Percentiles rank a stretch among this genome's conserved stretches.
Evolutionary conservation across 1,140 invertebrate genomes (phyloP).

Genomic region (Anoplolepis gracilipes): DNA sequence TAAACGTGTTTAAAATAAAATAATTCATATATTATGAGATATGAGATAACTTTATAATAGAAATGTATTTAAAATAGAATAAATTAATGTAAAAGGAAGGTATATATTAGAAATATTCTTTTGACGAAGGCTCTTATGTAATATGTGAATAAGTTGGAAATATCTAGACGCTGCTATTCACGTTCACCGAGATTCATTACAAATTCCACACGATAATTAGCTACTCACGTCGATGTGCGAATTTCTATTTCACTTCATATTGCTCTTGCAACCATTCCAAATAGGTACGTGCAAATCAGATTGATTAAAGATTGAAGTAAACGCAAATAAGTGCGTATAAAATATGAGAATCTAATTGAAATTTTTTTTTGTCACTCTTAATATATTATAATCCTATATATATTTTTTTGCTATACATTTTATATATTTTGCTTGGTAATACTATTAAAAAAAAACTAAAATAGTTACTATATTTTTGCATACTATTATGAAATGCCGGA

Average conservation of each 20-base stretch:
- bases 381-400: not conserved
- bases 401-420: not conserved
- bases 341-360: constrained; percentile 4
- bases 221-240: not conserved
- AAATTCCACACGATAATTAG: constrained; percentile 5
- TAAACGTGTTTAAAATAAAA: not conserved
- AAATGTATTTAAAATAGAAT: not conserved
- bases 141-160: not conserved
- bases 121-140: not conserved
- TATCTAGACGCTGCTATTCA: not conserved
- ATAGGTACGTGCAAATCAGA: not conserved
- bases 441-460: not conserved
- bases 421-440: not conserved
- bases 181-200: not conserved
- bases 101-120: not conserved
- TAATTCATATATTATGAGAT: not conserved
- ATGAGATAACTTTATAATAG: not conserved
- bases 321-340: not conserved
- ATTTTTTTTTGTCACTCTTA: not conserved
- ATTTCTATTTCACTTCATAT: constrained; percentile 6
- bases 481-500: not conserved
- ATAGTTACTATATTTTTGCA: not conserved
- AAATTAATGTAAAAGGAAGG: not conserved
- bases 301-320: not conserved
- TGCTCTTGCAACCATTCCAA: not conserved